Evolutionary conservation across 2,113 vertebrate species (phyloP).

Genomic region (Muscicapa adusta): DNA sequence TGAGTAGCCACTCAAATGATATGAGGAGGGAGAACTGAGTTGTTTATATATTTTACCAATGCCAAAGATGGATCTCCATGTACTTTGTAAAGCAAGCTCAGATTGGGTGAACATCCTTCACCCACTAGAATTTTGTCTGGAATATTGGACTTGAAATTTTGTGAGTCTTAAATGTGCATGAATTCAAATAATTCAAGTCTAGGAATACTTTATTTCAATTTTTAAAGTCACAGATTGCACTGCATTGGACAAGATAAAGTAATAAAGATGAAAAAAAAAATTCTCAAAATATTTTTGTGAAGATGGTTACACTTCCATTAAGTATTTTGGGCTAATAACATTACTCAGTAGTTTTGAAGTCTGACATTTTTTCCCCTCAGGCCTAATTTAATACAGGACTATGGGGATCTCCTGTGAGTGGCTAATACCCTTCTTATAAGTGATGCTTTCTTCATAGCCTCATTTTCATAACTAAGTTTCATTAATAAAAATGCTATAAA

Average conservation of each 20-base stretch:
- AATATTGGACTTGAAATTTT: background rate
- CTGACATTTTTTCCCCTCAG: background rate
- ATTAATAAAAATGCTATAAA: conserved; percentile 55
- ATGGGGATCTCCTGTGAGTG: background rate
- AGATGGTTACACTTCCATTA: background rate
- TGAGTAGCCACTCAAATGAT: background rate
- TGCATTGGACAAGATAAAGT: background rate
- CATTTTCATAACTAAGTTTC: conserved; percentile 46
- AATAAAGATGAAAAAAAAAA: background rate
- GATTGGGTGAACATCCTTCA: background rate
- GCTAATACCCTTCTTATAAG: background rate
- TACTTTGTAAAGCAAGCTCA: background rate
- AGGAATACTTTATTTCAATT: background rate
- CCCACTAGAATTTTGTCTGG: background rate
- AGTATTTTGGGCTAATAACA: background rate
- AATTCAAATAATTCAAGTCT: background rate
- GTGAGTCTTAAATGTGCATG: background rate
- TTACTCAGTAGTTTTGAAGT: background rate
- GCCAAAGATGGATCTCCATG: background rate
- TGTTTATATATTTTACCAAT: background rate
- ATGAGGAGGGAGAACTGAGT: background rate
- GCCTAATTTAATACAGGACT: background rate
- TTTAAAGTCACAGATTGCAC: background rate
- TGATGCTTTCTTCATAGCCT: conserved; percentile 31
- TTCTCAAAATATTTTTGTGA: background rate